Conservation (phyloP, 2,113 vertebrate species). For the Acanthisitta chloris region DNA sequence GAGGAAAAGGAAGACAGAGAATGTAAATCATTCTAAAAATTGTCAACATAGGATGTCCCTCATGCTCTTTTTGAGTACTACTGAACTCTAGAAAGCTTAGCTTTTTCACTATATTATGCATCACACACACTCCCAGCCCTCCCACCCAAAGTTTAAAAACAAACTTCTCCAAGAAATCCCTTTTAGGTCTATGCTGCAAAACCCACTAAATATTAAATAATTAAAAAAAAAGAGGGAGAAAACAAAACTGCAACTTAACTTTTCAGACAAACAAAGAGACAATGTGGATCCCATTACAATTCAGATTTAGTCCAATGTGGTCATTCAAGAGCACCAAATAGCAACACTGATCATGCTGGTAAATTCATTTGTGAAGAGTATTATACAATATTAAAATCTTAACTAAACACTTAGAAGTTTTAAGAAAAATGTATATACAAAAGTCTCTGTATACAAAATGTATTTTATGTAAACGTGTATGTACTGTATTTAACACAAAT, state of each 20-base stretch:
- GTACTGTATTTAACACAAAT: constrained; percentile 52
- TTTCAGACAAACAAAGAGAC: constrained; percentile 22
- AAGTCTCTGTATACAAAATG: constrained; percentile 65
- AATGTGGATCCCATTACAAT: not conserved
- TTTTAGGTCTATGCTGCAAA: not conserved
- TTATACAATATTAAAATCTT: constrained; percentile 57
- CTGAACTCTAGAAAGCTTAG: constrained; percentile 19
- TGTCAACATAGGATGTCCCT: not conserved
- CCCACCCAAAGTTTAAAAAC: constrained; percentile 2
- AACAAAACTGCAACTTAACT: not conserved
- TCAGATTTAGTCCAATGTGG: constrained; percentile 13
- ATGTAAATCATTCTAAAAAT: constrained; percentile 14
- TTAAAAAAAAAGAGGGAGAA: not conserved
- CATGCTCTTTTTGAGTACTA: constrained; percentile 46
- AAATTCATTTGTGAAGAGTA: constrained; percentile 48
- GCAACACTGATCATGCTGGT: constrained; percentile 60
- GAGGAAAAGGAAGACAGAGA: not conserved
- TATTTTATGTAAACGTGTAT: constrained; percentile 64
- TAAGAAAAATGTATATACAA: constrained; percentile 71
- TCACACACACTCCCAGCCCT: not conserved
- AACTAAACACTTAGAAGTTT: constrained; percentile 47
- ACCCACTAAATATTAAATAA: not conserved
- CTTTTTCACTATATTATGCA: not conserved
- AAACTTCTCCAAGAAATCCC: not conserved
- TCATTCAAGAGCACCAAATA: constrained; percentile 56